Percentiles rank a stretch among this genome's conserved stretches.
These are phyloP conservation scores for Mus caroli DNA, from an alignment of 2,797 vertebrate genomes.

Conservation along the genomic window DNA sequence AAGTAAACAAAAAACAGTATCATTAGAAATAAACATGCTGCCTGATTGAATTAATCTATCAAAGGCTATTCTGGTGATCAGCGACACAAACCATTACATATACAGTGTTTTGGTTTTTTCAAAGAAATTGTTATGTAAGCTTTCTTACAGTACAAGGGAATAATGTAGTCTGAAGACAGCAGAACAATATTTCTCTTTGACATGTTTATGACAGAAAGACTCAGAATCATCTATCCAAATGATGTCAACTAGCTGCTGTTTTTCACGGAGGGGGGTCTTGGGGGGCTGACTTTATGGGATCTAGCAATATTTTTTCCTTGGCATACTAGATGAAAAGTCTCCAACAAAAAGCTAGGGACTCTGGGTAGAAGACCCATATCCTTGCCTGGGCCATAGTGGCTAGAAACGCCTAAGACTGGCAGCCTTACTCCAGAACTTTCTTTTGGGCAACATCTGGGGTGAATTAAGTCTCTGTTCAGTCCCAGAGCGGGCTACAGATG, in stretches of 20 bases:
- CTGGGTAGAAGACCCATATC: neutral
- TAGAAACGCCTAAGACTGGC: slow-evolving; percentile 79
- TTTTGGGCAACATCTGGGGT: slow-evolving; percentile 88
- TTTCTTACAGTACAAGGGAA: slow-evolving; percentile 10
- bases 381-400: slow-evolving; percentile 16
- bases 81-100: slow-evolving; percentile 1
- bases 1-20: neutral
- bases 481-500: slow-evolving; percentile 83
- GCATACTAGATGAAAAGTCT: neutral
- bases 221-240: slow-evolving; percentile 20
- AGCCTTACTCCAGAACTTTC: slow-evolving; percentile 83
- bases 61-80: slow-evolving; percentile 32
- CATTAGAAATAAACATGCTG: slow-evolving; percentile 23
- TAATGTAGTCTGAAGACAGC: slow-evolving; percentile 9
- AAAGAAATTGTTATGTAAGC: neutral
- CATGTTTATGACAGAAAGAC: slow-evolving; percentile 57
- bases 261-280: neutral
- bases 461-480: slow-evolving; percentile 86
- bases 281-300: neutral
- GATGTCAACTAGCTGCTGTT: slow-evolving; percentile 9
- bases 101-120: neutral
- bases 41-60: neutral
- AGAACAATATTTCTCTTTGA: slow-evolving; percentile 46
- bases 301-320: slow-evolving; percentile 38
- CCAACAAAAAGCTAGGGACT: neutral